Evolutionary conservation across 92 coral and sea anemone species (phyloP), one percentile per base, ranked within the genome.

Genomic region (Isaurus tuberculatus): DNA sequence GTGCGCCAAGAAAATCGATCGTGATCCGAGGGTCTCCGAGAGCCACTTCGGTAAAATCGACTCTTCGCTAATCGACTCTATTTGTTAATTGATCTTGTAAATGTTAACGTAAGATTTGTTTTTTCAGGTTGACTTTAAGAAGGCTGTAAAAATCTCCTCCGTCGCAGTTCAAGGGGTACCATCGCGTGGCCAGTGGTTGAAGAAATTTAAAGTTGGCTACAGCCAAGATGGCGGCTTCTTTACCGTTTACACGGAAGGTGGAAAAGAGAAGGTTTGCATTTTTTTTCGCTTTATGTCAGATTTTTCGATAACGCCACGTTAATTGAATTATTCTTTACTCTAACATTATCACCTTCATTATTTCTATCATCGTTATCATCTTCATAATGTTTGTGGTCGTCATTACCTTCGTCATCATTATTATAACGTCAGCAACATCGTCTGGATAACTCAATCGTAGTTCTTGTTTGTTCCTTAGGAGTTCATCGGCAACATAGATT

Each of bases 241-340:
- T 34, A n/a, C 42, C 16, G 19, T 74, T 30, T 51, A 74, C 80
- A 74, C 31, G 80, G 80, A 74, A 15, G 80, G 80, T 27, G 80
- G 80, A 33, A 51, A 51, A 31, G 66, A 74, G 8, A 74, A 74
- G 80, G 43, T 37, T 33, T 20, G 37, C 27, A 55, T 6, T 2
- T 19, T 0, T n/a, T 55, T 55, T 19, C n/a, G 22, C 3, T 14
- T 55, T 19, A 19, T n/a, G 7, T 14, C n/a, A 49, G 6, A 3
- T 55, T n/a, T 55, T 55, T 4, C 8, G 7, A 14, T 51, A 1
- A 6, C 0, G 55, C 15, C 0, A 48, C 15, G n/a, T n/a, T n/a
- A n/a, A 40, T 64, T 64, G 33, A 13, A 5, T 20, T 25, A 2
- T 17, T 20, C 7, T 23, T 20, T 9, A 2, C 11, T 3, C 30